phyloP scores from a whole-genome alignment of 1,140 invertebrate species.

The Phthorimaea operculella region DNA sequence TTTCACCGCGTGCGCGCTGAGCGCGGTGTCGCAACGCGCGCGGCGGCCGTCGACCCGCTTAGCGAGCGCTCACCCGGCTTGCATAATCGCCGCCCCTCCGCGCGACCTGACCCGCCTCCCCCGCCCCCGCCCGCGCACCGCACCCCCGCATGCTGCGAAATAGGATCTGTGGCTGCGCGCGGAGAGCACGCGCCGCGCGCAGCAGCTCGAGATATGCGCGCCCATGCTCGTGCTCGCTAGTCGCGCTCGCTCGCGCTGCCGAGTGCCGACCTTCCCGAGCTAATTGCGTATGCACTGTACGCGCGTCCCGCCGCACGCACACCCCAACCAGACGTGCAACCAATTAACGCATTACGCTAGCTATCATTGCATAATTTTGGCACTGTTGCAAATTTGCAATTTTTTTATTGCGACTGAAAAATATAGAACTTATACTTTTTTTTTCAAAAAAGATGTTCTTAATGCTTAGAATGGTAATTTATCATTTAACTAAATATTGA shows the following conservation, averaged over 20 bases:
- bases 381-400: background rate
- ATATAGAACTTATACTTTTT: no score
- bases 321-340: background rate
- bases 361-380: slow-evolving; percentile 2
- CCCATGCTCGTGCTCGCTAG: slow-evolving; percentile 30
- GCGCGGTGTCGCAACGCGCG: slow-evolving; percentile 45
- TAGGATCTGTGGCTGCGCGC: slow-evolving; percentile 38
- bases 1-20: slow-evolving; percentile 47
- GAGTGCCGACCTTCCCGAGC: slow-evolving; percentile 47
- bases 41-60: slow-evolving; percentile 59
- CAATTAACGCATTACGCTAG: slow-evolving; percentile 1
- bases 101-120: slow-evolving; percentile 33
- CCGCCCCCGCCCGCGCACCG: slow-evolving; percentile 35
- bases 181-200: slow-evolving; percentile 26
- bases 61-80: slow-evolving; percentile 65
- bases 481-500: no score
- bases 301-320: slow-evolving; percentile 8
- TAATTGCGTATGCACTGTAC: slow-evolving; percentile 40
- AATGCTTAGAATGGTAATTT: no score
- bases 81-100: slow-evolving; percentile 61
- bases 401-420: no score
- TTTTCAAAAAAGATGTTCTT: no score
- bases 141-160: slow-evolving; percentile 37
- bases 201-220: slow-evolving; percentile 39
- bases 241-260: slow-evolving; percentile 13